Evolutionary conservation across 2,113 vertebrate species (phyloP), one percentile per base, ranked within the genome.

Genomic region (Halichoeres trimaculatus): DNA sequence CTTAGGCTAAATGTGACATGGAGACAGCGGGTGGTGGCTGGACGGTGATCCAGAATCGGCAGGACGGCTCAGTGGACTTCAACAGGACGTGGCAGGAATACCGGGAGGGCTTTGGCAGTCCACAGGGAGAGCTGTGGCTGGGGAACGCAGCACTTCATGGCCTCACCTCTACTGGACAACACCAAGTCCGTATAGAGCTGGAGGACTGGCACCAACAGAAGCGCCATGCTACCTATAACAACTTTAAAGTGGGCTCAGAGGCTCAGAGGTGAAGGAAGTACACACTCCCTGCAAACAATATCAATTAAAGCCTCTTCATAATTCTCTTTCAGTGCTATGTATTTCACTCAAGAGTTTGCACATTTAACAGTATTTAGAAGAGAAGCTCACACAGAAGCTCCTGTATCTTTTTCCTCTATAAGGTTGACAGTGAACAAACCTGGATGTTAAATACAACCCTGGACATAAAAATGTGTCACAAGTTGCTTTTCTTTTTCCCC

Each of bases 31-130:
- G 93, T 2, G 94, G 94, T 1, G 94, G 95, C 1, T 95, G 95
- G 94, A 95, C 94, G 0, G 90, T 95, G 61, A 91, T 96, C 81
- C 95, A 95, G 88, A 88, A 69, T 40, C 87, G 93, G 10, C 88
- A 85, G 67, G 93, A 95, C 34, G 95, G 95, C 66, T 80, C 89
- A 4, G 68, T 92, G 75, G 90, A 94, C 78, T 95, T 96, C 80
- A 95, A 94, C 90, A 85, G 90, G 58, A 95, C 93, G 5, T 95
- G 94, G 94, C 88, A 91, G 55, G 94, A 95, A 76, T 95, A 95
- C 81, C 84, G 81, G 16, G 91, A 94, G 13, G 95, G 95, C 54
- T 95, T 96, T 72, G 94, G 95, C 19, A 87, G 85, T 68, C 86
- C 85, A 0, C 93, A 92, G 74, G 92, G 90, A 58, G 94, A 96